Conservation (phyloP, 2,888 invertebrate genomes). For the Eristalinus aeneus region DNA sequence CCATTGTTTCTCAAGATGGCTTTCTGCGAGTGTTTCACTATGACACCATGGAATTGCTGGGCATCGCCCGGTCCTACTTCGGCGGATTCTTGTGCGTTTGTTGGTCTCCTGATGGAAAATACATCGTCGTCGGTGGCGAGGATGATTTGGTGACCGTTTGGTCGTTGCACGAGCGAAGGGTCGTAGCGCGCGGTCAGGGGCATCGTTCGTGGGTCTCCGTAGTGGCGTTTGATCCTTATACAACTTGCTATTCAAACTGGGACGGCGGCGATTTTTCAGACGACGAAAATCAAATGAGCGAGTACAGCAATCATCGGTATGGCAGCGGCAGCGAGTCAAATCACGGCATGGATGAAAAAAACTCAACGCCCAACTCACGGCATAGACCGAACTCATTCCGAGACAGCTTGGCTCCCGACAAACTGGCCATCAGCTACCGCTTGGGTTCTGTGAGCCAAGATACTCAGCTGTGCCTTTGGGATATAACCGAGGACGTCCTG, state of each 20-base stretch:
- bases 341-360: slow-evolving; percentile 77
- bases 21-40: slow-evolving; percentile 98
- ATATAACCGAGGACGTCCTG: slow-evolving; percentile 97
- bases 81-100: slow-evolving; percentile 98
- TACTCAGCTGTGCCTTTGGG: slow-evolving; percentile 99
- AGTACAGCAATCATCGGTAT: slow-evolving; percentile 73
- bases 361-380: slow-evolving; percentile 76
- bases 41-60: slow-evolving; percentile 97
- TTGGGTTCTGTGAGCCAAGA: slow-evolving; percentile 98
- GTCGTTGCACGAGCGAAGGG: slow-evolving; percentile 94
- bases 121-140: slow-evolving; percentile 98
- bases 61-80: slow-evolving; percentile 97
- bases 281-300: slow-evolving; percentile 81
- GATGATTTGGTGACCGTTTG: slow-evolving; percentile 99
- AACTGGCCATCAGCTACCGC: slow-evolving; percentile 87
- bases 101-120: slow-evolving; percentile 98
- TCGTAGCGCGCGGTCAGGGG: slow-evolving; percentile 98
- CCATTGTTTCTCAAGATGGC: slow-evolving; percentile 97
- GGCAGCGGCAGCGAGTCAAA: slow-evolving; percentile 63
- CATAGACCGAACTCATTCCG: slow-evolving; percentile 80
- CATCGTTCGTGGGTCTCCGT: slow-evolving; percentile 99
- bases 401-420: slow-evolving; percentile 78
- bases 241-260: slow-evolving; percentile 86
- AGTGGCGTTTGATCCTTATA: slow-evolving; percentile 95
- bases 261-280: slow-evolving; percentile 83